Evolutionary conservation across 2,888 invertebrate genomes (phyloP), one percentile per base, ranked within the genome.

Genomic region (Machimus rusticus): DNA sequence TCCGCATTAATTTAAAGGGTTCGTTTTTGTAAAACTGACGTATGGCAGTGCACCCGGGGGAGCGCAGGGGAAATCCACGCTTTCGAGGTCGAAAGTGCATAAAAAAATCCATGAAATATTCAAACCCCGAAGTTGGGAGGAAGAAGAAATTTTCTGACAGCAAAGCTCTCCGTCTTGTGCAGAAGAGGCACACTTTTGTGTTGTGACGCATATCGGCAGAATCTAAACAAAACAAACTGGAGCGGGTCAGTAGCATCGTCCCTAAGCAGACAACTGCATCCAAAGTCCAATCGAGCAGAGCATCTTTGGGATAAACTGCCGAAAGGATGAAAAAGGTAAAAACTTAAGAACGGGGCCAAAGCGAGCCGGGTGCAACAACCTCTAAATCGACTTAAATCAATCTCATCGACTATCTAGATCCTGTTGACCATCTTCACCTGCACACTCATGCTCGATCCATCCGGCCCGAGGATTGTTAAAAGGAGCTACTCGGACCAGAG

Each of bases 401-500:
- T 55, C 12, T 66, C 12, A 66, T 86, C 9, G 39, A 87, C 87
- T 74, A 78, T 87, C 51, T 51, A 90, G 90, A 87, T 89, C 74
- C 43, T 90, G 16, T 66, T 90, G 82, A 89, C 90, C 51, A 79
- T 90, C 81, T 88, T 90, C 78, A 89, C 89, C 14, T 90, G 89
- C 87, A 88, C 87, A 23, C 23, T 90, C 23, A 88, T 90, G 87
- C 84, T 90, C 66, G 89, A 88, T 66, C 79, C 89, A 86, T 86
- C 89, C 16, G 89, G 90, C 37, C 89, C 90, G 4, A 90, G 93
- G 87, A 93, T 94, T 89, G 93, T 93, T 19, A 96, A 95, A 91
- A 94, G 96, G 90, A 96, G 96, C 91, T 95, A 96, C 92, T 96
- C 96, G 77, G 97, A 97, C 92, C 95, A 96, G 91, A 96, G 97